Evolutionary conservation across 2,797 vertebrate genomes (phyloP), one percentile per base, ranked within the genome.

Genomic region (Hoplostethus atlanticus): DNA sequence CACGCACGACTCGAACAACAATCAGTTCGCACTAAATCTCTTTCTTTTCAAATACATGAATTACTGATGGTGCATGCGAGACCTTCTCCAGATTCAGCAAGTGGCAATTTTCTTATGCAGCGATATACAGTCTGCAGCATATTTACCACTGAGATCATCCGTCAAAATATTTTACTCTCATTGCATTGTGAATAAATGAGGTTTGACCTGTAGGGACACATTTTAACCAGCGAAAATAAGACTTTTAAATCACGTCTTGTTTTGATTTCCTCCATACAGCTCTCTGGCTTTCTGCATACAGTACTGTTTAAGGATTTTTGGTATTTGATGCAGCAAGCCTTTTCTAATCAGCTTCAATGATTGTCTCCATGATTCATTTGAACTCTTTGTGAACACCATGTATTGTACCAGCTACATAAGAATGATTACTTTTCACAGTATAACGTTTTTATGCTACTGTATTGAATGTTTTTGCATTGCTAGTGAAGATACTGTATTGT

Each of bases 391-490:
- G 79, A 86, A 71, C 72, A 80, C 72, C 61, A 67, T 60, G 72
- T 81, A 81, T 54, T 87, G 89, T 81, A 64, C 77, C 21, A 60
- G 76, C 77, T 73, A 54, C 60, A 64, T 13, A 11, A 67, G 51
- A 60, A 73, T 36, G 16, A 28, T 83, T 80, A 74, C 64, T 83
- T 90, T 90, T 77, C 46, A 74, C 51, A 66, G 84, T 81, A 77
- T 78, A 83, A 64, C 46, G 64, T 31, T 62, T 73, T 77, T 71
- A 84, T 85, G 83, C 86, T 87, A 70, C 65, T 85, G 78, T 90
- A 86, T 38, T 89, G 89, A 91, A 91, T 92, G 89, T 92, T 87
- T 84, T 85, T 84, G 90, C 87, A 87, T 89, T 74, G 85, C 83
- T 87, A 75, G 74, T 88, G 78, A 92, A 87, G 75, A 89, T 85